Percentiles rank a stretch among this genome's conserved stretches.
These are phyloP conservation scores for Teleogryllus occipitalis DNA, from an alignment of 1,140 invertebrate genomes.

Conservation along the genomic window DNA sequence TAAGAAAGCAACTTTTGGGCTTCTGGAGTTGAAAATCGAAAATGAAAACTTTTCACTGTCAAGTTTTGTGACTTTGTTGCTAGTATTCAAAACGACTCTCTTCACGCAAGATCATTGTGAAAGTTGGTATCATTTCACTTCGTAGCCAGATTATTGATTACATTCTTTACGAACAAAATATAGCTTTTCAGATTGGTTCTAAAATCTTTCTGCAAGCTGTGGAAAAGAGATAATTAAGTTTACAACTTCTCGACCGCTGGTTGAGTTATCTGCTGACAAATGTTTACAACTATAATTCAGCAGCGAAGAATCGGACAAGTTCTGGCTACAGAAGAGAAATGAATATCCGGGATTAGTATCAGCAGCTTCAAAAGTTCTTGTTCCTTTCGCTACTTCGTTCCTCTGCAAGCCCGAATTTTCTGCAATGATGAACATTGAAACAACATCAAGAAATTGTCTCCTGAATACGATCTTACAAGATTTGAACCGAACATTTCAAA, in stretches of 20 bases:
- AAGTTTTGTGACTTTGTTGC: not conserved
- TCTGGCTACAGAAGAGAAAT: not conserved
- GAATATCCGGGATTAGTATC: too few species aligned
- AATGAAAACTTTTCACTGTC: not conserved
- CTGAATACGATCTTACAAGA: not conserved
- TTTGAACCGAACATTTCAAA: not conserved
- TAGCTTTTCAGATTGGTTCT: not conserved
- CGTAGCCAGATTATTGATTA: slow-evolving; percentile 6
- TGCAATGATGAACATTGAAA: not conserved
- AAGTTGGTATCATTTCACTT: not conserved
- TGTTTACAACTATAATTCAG: not conserved
- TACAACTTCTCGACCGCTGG: not conserved
- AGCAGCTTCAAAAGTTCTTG: too few species aligned
- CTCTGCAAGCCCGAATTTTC: not conserved
- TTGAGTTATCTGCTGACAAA: slow-evolving; percentile 2
- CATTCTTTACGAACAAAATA: not conserved
- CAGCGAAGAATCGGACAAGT: not conserved
- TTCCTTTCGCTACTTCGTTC: not conserved
- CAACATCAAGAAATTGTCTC: not conserved
- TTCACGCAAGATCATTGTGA: not conserved
- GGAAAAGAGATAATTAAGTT: too few species aligned
- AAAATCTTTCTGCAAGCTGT: too few species aligned
- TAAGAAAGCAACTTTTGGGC: not conserved
- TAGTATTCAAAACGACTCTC: slow-evolving; percentile 4
- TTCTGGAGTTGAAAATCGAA: not conserved